Evolutionary conservation across 2,797 vertebrate genomes (phyloP).

Genomic region (Neosilurus mollespiculum): DNA sequence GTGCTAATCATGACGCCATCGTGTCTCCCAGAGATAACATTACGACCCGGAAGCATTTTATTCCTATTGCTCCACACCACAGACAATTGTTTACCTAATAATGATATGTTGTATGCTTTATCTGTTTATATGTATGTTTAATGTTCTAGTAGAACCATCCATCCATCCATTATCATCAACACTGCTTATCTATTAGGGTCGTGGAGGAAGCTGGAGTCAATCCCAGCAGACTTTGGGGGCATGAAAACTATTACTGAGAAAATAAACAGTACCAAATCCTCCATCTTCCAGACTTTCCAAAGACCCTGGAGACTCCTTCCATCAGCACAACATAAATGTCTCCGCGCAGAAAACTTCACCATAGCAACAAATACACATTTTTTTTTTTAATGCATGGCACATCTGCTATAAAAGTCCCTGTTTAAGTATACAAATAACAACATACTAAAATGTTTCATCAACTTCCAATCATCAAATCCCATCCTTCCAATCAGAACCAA

Average conservation of each 20-base stretch:
- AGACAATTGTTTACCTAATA: neutral
- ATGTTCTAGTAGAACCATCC: no score
- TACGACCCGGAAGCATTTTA: neutral
- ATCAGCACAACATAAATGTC: neutral
- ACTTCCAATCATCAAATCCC: no score
- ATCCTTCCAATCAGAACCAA: neutral
- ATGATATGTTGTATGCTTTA: neutral
- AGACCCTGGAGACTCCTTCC: neutral
- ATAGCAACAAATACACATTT: no score
- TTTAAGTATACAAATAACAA: neutral
- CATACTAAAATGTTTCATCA: no score
- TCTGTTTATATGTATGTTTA: neutral
- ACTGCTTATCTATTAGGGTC: no score
- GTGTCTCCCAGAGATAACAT: no score
- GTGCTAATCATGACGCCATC: no score
- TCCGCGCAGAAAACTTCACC: no score
- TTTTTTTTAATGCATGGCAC: no score
- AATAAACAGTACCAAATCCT: neutral
- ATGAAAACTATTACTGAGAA: neutral
- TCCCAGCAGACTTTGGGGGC: no score
- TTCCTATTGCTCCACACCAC: neutral
- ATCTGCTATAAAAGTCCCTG: neutral
- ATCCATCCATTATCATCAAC: no score
- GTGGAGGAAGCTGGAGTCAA: no score
- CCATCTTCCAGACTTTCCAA: neutral